Evolutionary conservation across 2,797 vertebrate genomes (phyloP).

Genomic region (Gallinago stenura): DNA sequence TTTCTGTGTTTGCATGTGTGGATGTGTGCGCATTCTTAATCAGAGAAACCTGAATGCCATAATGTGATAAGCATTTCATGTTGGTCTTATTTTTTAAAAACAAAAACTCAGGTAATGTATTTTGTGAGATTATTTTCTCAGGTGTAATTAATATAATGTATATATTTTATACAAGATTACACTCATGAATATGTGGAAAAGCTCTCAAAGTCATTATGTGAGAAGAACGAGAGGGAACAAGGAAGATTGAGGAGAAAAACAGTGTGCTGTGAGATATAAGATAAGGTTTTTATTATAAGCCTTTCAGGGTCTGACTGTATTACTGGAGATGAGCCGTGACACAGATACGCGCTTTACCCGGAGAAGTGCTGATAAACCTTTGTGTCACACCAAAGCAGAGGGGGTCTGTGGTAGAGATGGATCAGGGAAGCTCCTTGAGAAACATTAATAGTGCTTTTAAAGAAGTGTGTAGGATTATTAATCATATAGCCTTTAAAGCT

Average conservation of each 20-base stretch:
- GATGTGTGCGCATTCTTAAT: background rate
- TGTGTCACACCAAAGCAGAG: background rate
- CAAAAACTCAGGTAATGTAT: background rate
- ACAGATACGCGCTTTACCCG: background rate
- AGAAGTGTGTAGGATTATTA: background rate
- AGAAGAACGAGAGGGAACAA: background rate
- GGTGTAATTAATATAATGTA: background rate
- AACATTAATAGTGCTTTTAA: background rate
- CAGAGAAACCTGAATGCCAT: background rate
- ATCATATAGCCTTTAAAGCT: background rate
- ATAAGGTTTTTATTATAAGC: background rate
- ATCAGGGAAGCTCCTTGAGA: background rate
- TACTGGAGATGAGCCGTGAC: background rate
- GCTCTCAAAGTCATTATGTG: background rate
- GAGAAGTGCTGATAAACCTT: background rate
- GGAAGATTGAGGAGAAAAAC: background rate
- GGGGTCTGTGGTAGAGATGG: fast-evolving
- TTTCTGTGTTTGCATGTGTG: background rate
- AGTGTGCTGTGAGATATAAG: background rate
- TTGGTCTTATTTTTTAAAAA: background rate
- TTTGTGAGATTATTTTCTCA: background rate
- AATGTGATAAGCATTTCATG: background rate
- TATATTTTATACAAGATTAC: background rate
- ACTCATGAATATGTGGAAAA: background rate
- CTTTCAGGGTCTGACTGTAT: background rate